Evolutionary conservation across 2,888 invertebrate genomes (phyloP).

Genomic region (Prenolepis imparis): DNA sequence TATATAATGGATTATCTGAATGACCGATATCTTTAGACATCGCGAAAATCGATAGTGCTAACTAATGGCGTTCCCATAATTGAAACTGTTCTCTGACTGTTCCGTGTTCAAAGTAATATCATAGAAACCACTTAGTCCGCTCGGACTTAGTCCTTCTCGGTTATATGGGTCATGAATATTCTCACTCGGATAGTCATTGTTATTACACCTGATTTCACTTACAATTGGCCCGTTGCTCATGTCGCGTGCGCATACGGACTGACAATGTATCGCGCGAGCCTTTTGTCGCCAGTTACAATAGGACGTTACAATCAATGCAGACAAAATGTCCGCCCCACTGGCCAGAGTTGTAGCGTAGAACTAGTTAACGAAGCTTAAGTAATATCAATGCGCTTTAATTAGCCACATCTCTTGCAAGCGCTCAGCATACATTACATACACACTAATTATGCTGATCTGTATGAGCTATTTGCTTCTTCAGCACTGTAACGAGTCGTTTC

Average conservation of each 20-base stretch:
- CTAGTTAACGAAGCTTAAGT: constrained; percentile 45
- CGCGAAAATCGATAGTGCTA: constrained; percentile 45
- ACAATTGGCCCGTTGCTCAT: constrained; percentile 39
- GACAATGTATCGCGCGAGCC: constrained; percentile 30
- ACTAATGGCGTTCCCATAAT: constrained; percentile 51
- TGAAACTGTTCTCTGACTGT: constrained; percentile 19
- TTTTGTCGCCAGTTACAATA: constrained; percentile 55
- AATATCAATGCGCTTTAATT: constrained; percentile 39
- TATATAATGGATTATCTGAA: constrained; percentile 36
- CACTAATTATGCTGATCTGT: background rate
- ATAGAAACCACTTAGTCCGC: constrained; percentile 37
- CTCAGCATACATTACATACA: constrained; percentile 22
- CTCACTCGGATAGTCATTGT: constrained; percentile 41
- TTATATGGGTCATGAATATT: constrained; percentile 44
- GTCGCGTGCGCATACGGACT: constrained; percentile 17
- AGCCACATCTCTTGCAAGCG: constrained; percentile 1
- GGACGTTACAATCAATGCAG: constrained; percentile 44
- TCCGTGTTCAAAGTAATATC: constrained; percentile 45
- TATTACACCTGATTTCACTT: constrained; percentile 37
- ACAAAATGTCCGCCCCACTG: constrained; percentile 2
- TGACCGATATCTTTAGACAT: constrained; percentile 43
- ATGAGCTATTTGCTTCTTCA: background rate
- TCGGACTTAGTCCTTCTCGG: constrained; percentile 19
- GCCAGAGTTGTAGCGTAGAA: background rate
- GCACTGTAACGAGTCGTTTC: background rate